Evolutionary conservation across 2,797 vertebrate genomes (phyloP).

Genomic region (Girardinus metallicus): DNA sequence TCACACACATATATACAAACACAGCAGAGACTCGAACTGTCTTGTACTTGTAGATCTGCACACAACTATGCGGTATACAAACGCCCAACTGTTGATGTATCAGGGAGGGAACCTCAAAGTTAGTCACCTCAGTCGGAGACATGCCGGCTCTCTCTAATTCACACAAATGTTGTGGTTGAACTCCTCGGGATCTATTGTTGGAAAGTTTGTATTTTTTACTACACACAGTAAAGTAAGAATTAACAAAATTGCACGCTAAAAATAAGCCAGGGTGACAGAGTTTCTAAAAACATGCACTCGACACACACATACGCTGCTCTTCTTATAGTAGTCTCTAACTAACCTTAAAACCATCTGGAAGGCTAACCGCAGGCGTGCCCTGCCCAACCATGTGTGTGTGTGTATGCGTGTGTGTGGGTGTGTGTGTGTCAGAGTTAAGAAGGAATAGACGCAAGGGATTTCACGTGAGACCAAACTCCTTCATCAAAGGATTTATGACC

Average conservation of each 20-base stretch:
- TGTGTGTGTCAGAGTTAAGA: slow-evolving; percentile 5
- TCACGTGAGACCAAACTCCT: slow-evolving; percentile 60
- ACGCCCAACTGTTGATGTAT: slow-evolving; percentile 68
- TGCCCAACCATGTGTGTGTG: slow-evolving; percentile 60
- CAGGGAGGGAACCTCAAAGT: slow-evolving; percentile 53
- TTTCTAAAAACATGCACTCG: slow-evolving; percentile 49
- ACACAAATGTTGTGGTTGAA: slow-evolving; percentile 22
- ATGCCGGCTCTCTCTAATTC: slow-evolving; percentile 26
- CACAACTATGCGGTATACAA: slow-evolving; percentile 59
- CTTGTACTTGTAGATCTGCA: slow-evolving; percentile 65
- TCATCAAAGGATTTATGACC: slow-evolving; percentile 77
- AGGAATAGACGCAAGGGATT: slow-evolving; percentile 29
- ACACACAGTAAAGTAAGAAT: slow-evolving; percentile 45
- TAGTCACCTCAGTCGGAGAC: slow-evolving; percentile 52
- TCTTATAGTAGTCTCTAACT: slow-evolving; percentile 76
- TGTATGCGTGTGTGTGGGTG: slow-evolving; percentile 22
- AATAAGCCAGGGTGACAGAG: slow-evolving; percentile 56
- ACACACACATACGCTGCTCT: slow-evolving; percentile 48
- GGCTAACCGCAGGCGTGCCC: slow-evolving; percentile 72
- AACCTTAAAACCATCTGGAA: slow-evolving; percentile 80
- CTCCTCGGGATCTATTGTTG: slow-evolving; percentile 34
- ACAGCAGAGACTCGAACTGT: slow-evolving; percentile 35
- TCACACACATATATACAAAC: slow-evolving; percentile 31
- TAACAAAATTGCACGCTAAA: slow-evolving; percentile 45
- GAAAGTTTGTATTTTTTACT: slow-evolving; percentile 39